Percentiles rank a stretch among this genome's conserved stretches.
phyloP scores from a whole-genome alignment of 2,888 invertebrate genomes.

The Leptarthrus brevirostris region DNA sequence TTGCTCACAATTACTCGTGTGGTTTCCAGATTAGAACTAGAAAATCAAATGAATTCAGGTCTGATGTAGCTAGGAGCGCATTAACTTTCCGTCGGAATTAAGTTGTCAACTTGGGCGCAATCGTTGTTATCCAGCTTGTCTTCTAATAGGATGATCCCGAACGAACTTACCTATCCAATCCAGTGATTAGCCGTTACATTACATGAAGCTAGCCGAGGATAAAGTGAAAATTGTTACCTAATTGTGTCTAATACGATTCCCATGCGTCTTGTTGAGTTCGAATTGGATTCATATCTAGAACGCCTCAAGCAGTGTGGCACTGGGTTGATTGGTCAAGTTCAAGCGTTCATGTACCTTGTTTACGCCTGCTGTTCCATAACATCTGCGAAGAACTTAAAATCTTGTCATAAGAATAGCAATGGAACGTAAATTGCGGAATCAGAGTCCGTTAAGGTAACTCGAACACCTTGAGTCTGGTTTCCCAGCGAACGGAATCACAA shows the following conservation, averaged over 20 bases:
- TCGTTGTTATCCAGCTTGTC: neutral
- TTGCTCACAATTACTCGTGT: slow-evolving; percentile 1
- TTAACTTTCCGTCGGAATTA: neutral
- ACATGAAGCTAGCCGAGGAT: neutral
- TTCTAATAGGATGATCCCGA: neutral
- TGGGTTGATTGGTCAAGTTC: neutral
- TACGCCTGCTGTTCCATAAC: neutral
- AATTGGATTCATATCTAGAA: neutral
- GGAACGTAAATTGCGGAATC: slow-evolving; percentile 1
- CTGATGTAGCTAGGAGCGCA: neutral
- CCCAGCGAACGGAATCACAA: neutral
- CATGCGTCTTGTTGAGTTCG: neutral
- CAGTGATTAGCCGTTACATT: neutral
- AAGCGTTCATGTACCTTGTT: neutral
- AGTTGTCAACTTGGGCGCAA: neutral
- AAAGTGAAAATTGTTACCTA: neutral
- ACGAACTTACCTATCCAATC: neutral
- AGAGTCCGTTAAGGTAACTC: neutral
- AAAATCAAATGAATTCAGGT: slow-evolving; percentile 3
- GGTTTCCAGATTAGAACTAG: neutral
- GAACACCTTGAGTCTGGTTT: neutral
- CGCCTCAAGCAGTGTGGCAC: neutral
- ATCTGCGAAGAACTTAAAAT: too few species aligned
- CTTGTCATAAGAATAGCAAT: neutral
- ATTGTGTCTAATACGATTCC: neutral